Conservation (phyloP, 2,113 vertebrate genomes). For the Benitochromis conjunctus region DNA sequence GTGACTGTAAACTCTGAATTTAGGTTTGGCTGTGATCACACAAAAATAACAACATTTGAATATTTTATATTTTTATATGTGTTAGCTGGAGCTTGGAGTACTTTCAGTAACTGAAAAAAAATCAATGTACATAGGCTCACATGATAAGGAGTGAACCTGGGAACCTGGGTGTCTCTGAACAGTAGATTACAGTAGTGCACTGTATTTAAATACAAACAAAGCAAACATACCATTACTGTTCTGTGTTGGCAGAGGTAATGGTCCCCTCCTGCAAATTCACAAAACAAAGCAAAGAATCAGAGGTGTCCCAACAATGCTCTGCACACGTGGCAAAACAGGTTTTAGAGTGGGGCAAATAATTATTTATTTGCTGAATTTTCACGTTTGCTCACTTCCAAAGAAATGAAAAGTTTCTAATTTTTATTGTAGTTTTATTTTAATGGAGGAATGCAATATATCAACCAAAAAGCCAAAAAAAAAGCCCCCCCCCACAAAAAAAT, state of each 20-base stretch:
- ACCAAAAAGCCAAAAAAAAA: background rate
- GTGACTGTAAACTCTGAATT: background rate
- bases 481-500: no score
- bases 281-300: background rate
- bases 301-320: background rate
- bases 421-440: background rate
- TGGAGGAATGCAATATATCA: background rate
- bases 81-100: background rate
- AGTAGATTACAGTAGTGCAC: background rate
- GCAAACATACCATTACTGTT: conserved; percentile 20
- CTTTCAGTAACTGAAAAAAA: background rate
- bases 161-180: background rate
- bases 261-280: conserved; percentile 78
- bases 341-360: fast-evolving
- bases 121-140: background rate
- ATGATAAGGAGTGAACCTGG: background rate
- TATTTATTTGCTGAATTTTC: background rate
- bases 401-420: background rate
- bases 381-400: background rate
- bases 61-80: background rate
- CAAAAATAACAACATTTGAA: background rate
- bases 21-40: background rate
- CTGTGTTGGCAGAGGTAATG: conserved; percentile 67
- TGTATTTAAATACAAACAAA: background rate
- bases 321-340: background rate